phyloP scores from a whole-genome alignment of 2,888 invertebrate species.

The Andrena marginata region DNA sequence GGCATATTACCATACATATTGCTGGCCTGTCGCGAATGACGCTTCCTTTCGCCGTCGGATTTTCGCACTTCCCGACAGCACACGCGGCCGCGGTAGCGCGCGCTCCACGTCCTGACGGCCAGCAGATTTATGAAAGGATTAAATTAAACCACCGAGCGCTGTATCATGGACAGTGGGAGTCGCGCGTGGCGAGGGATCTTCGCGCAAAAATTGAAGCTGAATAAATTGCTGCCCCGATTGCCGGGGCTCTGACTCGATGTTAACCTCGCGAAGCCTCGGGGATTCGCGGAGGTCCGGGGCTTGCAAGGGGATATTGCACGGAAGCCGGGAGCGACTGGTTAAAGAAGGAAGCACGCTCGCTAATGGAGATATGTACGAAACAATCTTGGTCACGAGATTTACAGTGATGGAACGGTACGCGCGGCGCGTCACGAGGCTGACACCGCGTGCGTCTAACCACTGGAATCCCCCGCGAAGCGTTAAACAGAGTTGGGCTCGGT shows the following conservation, averaged over 20 bases:
- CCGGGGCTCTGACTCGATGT: not conserved
- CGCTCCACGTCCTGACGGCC: not conserved
- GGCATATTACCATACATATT: slow-evolving; percentile 67
- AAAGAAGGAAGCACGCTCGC: no score
- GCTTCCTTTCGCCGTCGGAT: slow-evolving; percentile 27
- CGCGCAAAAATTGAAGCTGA: not conserved
- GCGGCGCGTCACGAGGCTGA: no score
- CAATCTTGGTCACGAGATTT: no score
- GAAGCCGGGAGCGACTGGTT: no score
- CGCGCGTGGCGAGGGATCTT: not conserved
- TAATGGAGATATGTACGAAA: no score
- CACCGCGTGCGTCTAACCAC: no score
- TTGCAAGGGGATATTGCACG: not conserved
- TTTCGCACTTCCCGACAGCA: slow-evolving; percentile 13
- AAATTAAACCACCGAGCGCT: slow-evolving; percentile 25
- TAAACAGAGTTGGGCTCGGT: not conserved
- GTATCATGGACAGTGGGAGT: not conserved
- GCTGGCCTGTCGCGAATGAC: slow-evolving; percentile 28
- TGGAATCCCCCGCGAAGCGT: not conserved
- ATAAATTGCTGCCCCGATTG: slow-evolving; percentile 1
- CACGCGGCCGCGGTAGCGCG: not conserved
- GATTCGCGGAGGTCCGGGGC: not conserved
- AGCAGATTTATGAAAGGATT: slow-evolving; percentile 41
- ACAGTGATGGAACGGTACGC: no score
- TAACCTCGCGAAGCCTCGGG: not conserved